Evolutionary conservation across 1,140 invertebrate species (phyloP).

Genomic region (Chironomus striatipennis): DNA sequence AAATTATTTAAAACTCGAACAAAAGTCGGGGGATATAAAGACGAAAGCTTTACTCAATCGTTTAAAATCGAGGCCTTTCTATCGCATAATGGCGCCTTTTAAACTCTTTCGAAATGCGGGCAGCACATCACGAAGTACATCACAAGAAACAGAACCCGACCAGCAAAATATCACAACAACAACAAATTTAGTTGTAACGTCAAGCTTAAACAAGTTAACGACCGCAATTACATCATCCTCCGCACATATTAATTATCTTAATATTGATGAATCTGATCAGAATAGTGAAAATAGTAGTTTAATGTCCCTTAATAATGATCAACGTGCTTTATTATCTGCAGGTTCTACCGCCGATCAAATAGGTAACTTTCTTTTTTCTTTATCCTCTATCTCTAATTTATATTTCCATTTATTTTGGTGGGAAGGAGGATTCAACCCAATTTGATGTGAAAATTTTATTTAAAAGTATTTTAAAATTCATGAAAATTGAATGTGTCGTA

Average conservation of each 20-base stretch:
- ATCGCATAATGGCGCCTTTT: constrained; percentile 36
- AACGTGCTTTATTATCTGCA: constrained; percentile 33
- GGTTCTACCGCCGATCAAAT: constrained; percentile 17
- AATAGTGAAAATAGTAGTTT: constrained; percentile 20
- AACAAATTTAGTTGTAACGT: constrained; percentile 26
- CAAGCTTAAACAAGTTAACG: constrained; percentile 18
- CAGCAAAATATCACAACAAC: constrained; percentile 33
- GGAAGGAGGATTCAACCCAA: too few species aligned
- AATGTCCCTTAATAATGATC: constrained; percentile 30
- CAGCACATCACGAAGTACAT: constrained; percentile 36
- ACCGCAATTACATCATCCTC: not conserved
- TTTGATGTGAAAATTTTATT: too few species aligned
- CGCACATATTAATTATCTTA: constrained; percentile 6
- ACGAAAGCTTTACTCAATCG: not conserved
- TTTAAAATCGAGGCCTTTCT: not conserved
- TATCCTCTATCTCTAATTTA: constrained; percentile 9
- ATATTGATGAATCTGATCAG: constrained; percentile 18
- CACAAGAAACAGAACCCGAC: constrained; percentile 39
- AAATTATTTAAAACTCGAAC: not conserved
- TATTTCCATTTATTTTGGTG: not conserved
- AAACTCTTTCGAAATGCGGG: constrained; percentile 39
- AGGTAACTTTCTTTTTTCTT: not conserved
- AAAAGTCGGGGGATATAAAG: not conserved
- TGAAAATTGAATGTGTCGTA: too few species aligned
- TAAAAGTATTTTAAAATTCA: too few species aligned